Evolutionary conservation across 2,888 invertebrate species (phyloP), one percentile per base, ranked within the genome.

Genomic region (Drosophila koepferae): DNA sequence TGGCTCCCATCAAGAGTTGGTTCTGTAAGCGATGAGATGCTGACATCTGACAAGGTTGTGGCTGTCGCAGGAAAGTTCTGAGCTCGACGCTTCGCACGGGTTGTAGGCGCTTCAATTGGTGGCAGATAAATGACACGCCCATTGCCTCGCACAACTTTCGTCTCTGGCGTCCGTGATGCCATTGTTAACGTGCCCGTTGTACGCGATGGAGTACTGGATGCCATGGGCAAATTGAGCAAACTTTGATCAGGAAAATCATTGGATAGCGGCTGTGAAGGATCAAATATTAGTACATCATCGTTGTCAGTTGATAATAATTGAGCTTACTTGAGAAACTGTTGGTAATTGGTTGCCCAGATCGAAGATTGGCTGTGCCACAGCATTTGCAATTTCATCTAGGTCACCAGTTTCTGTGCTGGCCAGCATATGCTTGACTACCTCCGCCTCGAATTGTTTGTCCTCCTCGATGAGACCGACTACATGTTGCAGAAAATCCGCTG

Each of bases 61-160:
- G 80, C 40, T 1, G 64, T 55, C 1, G 7, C 44, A 10, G 92
- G 88, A 34, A 90, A 86, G 43, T 82, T 83, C 74, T 95, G 94
- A 68, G 94, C 95, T 74, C 95, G 94, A 16, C 95, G 93, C 90
- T 96, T 96, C 23, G 97, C 96, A 48, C 97, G 94, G 0, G 97
- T 97, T 2, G 97, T 96, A 10, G 97, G 97, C 28, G 97, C 96
- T 92, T 97, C 97, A 63, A 97, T 96, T 0, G 97, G 97, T 16
- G 97, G 97, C 73, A 97, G 93, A 0, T 96, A 96, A 60, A 97
- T 96, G 44, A 97, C 94, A 40, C 96, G 94, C 1, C 97, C 97
- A 91, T 96, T 96, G 23, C 95, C 94, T 23, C 96, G 94, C 12
- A 97, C 94, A 75, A 97, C 96, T 92, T 97, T 96, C 68, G 96